These are phyloP conservation scores for Stomatorhinus ivindoensis DNA, from an alignment of 2,113 vertebrate genomes.

Conservation along the genomic window DNA sequence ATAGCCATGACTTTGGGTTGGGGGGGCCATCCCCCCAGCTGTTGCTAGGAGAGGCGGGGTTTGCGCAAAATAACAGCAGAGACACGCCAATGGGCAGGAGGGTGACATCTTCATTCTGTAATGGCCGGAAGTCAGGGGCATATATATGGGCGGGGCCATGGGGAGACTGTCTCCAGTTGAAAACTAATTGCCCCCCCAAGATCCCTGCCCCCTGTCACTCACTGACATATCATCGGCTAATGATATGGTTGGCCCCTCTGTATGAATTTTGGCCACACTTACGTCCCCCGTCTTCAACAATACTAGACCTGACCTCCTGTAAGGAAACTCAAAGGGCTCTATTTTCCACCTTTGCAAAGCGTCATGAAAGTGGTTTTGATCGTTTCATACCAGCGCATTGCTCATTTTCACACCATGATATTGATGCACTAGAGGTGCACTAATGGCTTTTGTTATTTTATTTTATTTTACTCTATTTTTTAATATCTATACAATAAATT, in stretches of 20 bases:
- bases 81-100: not conserved
- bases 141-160: not conserved
- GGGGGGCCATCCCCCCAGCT: conserved; percentile 19
- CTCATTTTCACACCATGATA: too few species aligned
- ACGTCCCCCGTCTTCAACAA: not conserved
- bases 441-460: too few species aligned
- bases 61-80: conserved; percentile 22
- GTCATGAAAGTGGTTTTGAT: too few species aligned
- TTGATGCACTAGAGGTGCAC: too few species aligned
- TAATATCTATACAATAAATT: too few species aligned
- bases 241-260: not conserved
- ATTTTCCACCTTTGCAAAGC: too few species aligned
- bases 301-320: not conserved
- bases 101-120: not conserved
- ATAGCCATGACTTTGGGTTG: conserved; percentile 48
- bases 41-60: not conserved
- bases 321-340: not conserved
- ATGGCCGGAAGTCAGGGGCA: not conserved
- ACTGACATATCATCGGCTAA: not conserved
- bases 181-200: not conserved
- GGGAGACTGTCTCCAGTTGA: not conserved
- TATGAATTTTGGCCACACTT: not conserved
- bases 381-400: too few species aligned
- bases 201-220: not conserved
- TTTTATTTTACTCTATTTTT: too few species aligned